Base-by-base conservation (phyloP, 2,797 vertebrate genomes). In the Chiroxiphia lanceolata region DNA sequence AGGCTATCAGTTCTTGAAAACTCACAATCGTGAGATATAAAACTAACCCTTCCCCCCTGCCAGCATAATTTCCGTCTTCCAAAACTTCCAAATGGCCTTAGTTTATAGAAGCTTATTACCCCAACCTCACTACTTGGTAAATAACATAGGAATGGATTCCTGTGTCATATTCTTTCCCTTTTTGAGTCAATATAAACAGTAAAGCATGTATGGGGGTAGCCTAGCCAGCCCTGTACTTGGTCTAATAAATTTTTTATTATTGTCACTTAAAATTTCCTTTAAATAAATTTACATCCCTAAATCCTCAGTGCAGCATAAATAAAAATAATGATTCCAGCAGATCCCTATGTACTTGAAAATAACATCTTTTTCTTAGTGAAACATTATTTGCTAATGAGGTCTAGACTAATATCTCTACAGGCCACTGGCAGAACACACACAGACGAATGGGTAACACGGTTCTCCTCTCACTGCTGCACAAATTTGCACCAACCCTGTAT, bases 11-110 rank as follows among this genome's bases (percentile, higher is more conserved):
- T 94, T 95, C 95, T 95, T 94, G 92, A 97, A 97, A 96, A 97
- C 96, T 97, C 96, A 94, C 90, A 94, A 97, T 87, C 2, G 94
- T 97, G 96, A 97, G 97, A 97, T 97, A 98, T 80, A 97, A 98
- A 97, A 97, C 96, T 97, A 97, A 97, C 85, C 92, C 95, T 96
- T 96, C 95, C 95, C 96, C 97, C 67, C 70, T 93, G 91, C 96
- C 97, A 97, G 96, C 94, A 92, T 92, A 83, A 95, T 90, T 97
- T 97, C 95, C 80, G 45, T 96, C 86, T 95, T 97, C 51, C 29
- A 53, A 31, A 53, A 95, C 86, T 96, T 97, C 95, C 97, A 97
- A 91, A 96, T 51, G 87, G 97, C 97, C 97, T 96, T 97, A 96
- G 95, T 96, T 91, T 94, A 94, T 84, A 97, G 81, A 97, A 97